Conservation (phyloP, 1,140 invertebrate genomes). For the Lerema accius region DNA sequence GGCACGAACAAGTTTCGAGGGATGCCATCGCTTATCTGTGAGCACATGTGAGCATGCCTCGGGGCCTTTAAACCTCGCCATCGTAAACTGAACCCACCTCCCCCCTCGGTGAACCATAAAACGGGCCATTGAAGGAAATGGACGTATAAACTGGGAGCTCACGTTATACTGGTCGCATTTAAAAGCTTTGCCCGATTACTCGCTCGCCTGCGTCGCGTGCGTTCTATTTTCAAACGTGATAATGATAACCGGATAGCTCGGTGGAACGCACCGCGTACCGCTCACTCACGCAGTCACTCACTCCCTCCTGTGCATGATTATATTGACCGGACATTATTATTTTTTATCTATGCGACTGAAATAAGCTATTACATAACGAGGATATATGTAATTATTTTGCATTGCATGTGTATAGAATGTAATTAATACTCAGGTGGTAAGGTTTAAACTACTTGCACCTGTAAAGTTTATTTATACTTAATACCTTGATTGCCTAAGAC, state of each 20-base stretch:
- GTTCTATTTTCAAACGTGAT: constrained; percentile 76
- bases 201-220: constrained; percentile 63
- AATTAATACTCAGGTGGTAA: neutral
- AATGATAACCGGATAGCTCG: constrained; percentile 68
- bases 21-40: constrained; percentile 75
- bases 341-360: constrained; percentile 2
- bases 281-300: neutral
- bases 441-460: too few relatives aligned
- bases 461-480: too few relatives aligned
- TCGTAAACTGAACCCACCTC: constrained; percentile 50
- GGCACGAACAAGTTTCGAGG: constrained; percentile 72
- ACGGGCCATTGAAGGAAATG: constrained; percentile 61
- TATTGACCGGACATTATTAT: constrained; percentile 13
- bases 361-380: neutral
- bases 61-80: constrained; percentile 63
- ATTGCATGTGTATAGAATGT: neutral
- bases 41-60: constrained; percentile 72
- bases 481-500: too few relatives aligned
- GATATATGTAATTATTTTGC: too few relatives aligned
- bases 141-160: constrained; percentile 57
- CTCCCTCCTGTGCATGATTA: constrained; percentile 27
- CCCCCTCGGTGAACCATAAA: constrained; percentile 58
- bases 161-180: constrained; percentile 54
- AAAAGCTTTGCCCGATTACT: constrained; percentile 74
- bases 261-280: constrained; percentile 42